Percentiles rank a stretch among this genome's conserved stretches.
Evolutionary conservation across 2,113 vertebrate species (phyloP).

Genomic region (Garra rufa): DNA sequence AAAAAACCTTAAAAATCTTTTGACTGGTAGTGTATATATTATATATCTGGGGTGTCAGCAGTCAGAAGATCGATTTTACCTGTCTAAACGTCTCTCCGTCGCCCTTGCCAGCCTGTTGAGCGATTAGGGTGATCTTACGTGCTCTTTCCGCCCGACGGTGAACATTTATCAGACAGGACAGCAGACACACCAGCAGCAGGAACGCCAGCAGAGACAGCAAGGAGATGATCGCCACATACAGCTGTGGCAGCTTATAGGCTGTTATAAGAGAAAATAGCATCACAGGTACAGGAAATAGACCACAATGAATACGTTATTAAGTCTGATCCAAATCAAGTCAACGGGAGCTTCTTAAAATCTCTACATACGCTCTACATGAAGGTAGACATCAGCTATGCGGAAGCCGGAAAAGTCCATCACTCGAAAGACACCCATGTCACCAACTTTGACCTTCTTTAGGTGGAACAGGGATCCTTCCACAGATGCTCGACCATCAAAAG

Average conservation of each 20-base stretch:
- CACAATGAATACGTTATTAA: neutral
- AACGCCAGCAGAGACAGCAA: slow-evolving; percentile 72
- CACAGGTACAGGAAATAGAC: neutral
- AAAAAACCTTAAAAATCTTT: too few species aligned
- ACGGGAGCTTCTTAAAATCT: neutral
- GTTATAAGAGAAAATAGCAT: slow-evolving; percentile 14
- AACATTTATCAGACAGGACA: slow-evolving; percentile 74
- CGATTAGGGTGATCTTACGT: slow-evolving; percentile 70
- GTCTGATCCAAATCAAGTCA: neutral
- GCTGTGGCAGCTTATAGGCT: slow-evolving; percentile 70
- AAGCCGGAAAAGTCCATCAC: slow-evolving; percentile 72
- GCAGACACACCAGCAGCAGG: slow-evolving; percentile 75
- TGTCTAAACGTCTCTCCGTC: slow-evolving; percentile 77
- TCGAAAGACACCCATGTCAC: slow-evolving; percentile 69
- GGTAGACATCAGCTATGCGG: slow-evolving; percentile 68
- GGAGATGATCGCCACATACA: slow-evolving; percentile 70
- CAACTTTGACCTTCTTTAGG: slow-evolving; percentile 66
- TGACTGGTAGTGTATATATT: neutral
- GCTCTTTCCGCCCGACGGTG: slow-evolving; percentile 72
- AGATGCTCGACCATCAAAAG: slow-evolving; percentile 68
- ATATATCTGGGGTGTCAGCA: neutral
- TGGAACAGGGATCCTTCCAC: slow-evolving; percentile 67
- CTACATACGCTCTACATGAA: slow-evolving; percentile 70
- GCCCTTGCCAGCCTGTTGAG: slow-evolving; percentile 73
- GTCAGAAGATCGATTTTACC: slow-evolving; percentile 60